These are phyloP conservation scores for Drosophila tropicalis DNA, from an alignment of 1,140 invertebrate species.

Conservation along the genomic window DNA sequence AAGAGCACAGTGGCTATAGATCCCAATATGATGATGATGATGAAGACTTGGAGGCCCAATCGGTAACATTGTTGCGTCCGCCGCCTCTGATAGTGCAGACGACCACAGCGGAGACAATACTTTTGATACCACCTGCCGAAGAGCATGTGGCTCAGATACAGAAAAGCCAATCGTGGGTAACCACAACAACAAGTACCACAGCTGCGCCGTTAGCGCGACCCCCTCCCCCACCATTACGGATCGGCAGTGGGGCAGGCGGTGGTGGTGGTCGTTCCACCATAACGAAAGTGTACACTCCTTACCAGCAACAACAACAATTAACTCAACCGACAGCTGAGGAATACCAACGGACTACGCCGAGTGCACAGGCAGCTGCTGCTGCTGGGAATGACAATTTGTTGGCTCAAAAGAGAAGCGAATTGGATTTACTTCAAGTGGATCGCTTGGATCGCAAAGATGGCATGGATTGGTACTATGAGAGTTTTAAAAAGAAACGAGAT, in stretches of 20 bases:
- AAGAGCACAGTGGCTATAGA: slow-evolving; percentile 27
- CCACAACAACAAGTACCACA: slow-evolving; percentile 38
- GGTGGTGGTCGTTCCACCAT: slow-evolving; percentile 85
- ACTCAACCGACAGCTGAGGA: slow-evolving; percentile 78
- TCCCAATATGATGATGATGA: slow-evolving; percentile 69
- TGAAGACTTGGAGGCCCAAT: slow-evolving; percentile 75
- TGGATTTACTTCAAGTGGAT: slow-evolving; percentile 41
- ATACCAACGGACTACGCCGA: slow-evolving; percentile 77
- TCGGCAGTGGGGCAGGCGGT: neutral
- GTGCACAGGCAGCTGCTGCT: slow-evolving; percentile 8
- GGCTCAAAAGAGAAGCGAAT: slow-evolving; percentile 67
- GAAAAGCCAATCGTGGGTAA: slow-evolving; percentile 71
- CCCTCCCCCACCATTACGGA: slow-evolving; percentile 27
- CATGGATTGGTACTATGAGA: slow-evolving; percentile 89
- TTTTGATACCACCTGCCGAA: slow-evolving; percentile 77
- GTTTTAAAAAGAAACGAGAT: slow-evolving; percentile 86
- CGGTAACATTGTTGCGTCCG: slow-evolving; percentile 68
- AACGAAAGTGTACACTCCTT: slow-evolving; percentile 86
- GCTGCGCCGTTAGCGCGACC: slow-evolving; percentile 22
- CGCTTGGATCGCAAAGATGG: slow-evolving; percentile 81
- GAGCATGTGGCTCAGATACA: slow-evolving; percentile 73
- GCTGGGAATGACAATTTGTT: slow-evolving; percentile 46
- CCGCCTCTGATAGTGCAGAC: slow-evolving; percentile 57
- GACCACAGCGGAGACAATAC: slow-evolving; percentile 78
- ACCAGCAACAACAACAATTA: slow-evolving; percentile 54